These are phyloP conservation scores for Chelonia mydas DNA, from an alignment of 2,797 vertebrate species.

Conservation along the genomic window DNA sequence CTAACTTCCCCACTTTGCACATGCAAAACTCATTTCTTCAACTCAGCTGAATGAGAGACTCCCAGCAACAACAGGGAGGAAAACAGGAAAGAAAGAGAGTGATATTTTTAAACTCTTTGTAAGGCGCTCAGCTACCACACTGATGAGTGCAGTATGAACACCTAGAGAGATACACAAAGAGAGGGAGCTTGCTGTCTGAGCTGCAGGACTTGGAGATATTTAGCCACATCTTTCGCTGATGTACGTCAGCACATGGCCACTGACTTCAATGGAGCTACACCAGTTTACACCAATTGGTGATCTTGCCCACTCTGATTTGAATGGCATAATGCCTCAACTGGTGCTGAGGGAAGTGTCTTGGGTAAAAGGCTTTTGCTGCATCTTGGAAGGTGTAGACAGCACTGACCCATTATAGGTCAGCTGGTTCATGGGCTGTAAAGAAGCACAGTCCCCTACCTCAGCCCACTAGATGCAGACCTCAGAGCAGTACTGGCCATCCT, in stretches of 20 bases:
- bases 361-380: background rate
- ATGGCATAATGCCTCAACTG: background rate
- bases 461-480: conserved; percentile 8
- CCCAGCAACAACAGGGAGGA: background rate
- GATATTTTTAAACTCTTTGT: conserved; percentile 24
- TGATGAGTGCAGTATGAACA: background rate
- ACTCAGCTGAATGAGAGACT: background rate
- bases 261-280: background rate
- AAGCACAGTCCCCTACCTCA: conserved; percentile 63
- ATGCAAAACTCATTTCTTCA: background rate
- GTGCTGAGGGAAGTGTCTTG: background rate
- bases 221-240: conserved; percentile 36
- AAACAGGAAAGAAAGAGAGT: background rate
- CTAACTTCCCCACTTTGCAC: background rate
- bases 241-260: conserved; percentile 36
- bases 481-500: conserved; percentile 9
- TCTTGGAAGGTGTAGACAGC: conserved; percentile 12
- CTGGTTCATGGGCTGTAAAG: background rate
- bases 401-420: background rate
- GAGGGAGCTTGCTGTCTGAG: background rate
- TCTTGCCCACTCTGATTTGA: background rate
- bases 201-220: background rate
- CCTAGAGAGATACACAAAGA: background rate
- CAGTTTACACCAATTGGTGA: background rate
- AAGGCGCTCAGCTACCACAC: background rate